phyloP scores from a whole-genome alignment of 2,113 vertebrate species.

The Pseudolaguvia tuberculata region DNA sequence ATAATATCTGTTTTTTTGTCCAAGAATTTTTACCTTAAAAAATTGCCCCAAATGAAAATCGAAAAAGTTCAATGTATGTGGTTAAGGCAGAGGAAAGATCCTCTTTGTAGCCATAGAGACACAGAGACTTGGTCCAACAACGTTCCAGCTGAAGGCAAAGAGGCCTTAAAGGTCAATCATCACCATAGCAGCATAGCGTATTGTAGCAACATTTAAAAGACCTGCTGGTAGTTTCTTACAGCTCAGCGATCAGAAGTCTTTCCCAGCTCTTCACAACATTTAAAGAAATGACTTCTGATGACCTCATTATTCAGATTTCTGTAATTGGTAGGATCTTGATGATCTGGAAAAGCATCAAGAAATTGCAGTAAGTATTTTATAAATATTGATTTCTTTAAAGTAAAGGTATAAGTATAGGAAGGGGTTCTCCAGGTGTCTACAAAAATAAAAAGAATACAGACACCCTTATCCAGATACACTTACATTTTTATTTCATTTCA shows the following conservation, averaged over 20 bases:
- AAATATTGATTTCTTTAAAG: not conserved
- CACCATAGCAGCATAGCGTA: constrained; percentile 4
- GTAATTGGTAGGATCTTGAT: not conserved
- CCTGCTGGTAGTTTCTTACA: not conserved
- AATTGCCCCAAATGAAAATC: not conserved
- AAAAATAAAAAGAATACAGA: too few relatives aligned
- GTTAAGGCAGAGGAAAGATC: not conserved
- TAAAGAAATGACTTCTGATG: not conserved
- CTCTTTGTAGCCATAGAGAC: constrained; percentile 38
- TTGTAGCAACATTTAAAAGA: not conserved
- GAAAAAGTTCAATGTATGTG: constrained; percentile 3
- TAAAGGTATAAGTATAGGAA: too few relatives aligned
- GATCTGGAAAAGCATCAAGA: not conserved
- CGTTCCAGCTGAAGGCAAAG: constrained; percentile 8
- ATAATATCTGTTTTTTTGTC: not conserved
- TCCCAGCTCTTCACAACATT: not conserved
- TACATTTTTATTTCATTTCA: too few relatives aligned
- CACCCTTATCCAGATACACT: too few relatives aligned
- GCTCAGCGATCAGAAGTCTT: not conserved
- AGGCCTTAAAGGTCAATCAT: constrained; percentile 8
- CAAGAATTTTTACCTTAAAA: not conserved
- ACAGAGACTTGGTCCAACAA: constrained; percentile 27
- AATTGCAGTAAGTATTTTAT: not conserved
- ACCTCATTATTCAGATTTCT: not conserved
- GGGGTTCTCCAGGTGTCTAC: too few relatives aligned